These are phyloP conservation scores for Periophthalmodon schlosseri DNA, from an alignment of 2,113 vertebrate genomes.

Conservation along the genomic window DNA sequence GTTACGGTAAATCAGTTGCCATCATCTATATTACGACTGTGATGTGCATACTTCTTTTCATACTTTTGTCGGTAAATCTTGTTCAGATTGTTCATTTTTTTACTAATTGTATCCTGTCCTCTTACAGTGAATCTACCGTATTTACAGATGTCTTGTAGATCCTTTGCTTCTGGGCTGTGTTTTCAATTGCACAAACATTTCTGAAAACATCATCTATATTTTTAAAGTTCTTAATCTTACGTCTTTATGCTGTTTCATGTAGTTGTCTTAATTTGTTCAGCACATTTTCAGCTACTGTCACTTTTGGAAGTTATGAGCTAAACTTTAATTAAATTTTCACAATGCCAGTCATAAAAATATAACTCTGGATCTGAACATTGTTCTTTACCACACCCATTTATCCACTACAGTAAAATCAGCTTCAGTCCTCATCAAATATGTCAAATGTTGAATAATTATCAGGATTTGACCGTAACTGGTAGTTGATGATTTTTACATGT, in stretches of 20 bases:
- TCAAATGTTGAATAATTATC: background rate
- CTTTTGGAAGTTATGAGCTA: conserved; percentile 90
- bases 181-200: conserved; percentile 82
- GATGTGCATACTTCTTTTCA: conserved; percentile 78
- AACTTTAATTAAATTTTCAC: conserved; percentile 99
- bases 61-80: conserved; percentile 72
- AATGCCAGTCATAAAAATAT: conserved; percentile 95
- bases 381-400: background rate
- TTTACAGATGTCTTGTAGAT: conserved; percentile 93
- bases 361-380: conserved; percentile 87
- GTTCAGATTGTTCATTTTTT: conserved; percentile 74
- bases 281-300: conserved; percentile 81
- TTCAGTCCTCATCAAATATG: background rate
- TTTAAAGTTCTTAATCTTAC: conserved; percentile 77
- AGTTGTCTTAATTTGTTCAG: conserved; percentile 80
- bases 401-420: background rate
- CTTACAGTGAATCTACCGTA: conserved; percentile 87
- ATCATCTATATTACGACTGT: conserved; percentile 77
- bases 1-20: conserved; percentile 70
- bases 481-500: background rate
- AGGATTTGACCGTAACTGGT: too few relatives aligned
- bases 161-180: conserved; percentile 95
- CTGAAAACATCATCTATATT: conserved; percentile 79
- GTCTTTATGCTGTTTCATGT: conserved; percentile 80
- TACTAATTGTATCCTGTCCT: conserved; percentile 74